Evolutionary conservation across 37 sponge, comb jelly and placozoan genomes (phyloP).

Genomic region (Ephydatia muelleri): DNA sequence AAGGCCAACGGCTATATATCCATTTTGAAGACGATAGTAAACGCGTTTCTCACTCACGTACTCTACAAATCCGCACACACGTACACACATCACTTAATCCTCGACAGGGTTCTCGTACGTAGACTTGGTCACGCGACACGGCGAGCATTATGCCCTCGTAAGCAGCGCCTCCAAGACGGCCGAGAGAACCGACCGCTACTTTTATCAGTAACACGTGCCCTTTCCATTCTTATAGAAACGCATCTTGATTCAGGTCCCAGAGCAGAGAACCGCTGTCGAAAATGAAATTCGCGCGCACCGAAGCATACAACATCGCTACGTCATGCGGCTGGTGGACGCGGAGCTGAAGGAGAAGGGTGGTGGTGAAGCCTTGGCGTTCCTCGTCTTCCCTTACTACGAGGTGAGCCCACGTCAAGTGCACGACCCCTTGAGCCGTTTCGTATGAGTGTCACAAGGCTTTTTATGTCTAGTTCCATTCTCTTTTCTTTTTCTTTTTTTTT

Average conservation of each 20-base stretch:
- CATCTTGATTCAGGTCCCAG: slow-evolving; percentile 68
- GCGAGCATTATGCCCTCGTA: slow-evolving; percentile 68
- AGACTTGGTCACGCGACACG: slow-evolving; percentile 54
- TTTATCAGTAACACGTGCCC: not conserved
- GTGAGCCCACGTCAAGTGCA: slow-evolving; percentile 18
- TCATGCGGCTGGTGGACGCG: slow-evolving; percentile 65
- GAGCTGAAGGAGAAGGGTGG: slow-evolving; percentile 18
- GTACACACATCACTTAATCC: not conserved
- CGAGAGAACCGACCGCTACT: not conserved
- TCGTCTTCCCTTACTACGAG: slow-evolving; percentile 81
- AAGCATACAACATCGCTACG: slow-evolving; percentile 48
- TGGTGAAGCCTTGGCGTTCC: slow-evolving; percentile 34
- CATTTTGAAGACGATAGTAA: not conserved
- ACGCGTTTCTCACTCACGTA: not conserved
- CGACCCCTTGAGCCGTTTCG: too few relatives aligned
- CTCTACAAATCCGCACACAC: not conserved
- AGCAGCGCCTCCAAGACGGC: slow-evolving; percentile 4
- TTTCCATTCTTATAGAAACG: slow-evolving; percentile 52
- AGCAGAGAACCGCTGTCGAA: slow-evolving; percentile 73
- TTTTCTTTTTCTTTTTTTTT: too few relatives aligned
- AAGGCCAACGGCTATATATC: not conserved
- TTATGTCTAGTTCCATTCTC: not conserved
- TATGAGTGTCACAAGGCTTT: not conserved
- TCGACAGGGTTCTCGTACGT: slow-evolving; percentile 83
- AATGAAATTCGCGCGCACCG: slow-evolving; percentile 63